phyloP scores from a whole-genome alignment of 2,113 vertebrate genomes.

The Craseonycteris thonglongyai region DNA sequence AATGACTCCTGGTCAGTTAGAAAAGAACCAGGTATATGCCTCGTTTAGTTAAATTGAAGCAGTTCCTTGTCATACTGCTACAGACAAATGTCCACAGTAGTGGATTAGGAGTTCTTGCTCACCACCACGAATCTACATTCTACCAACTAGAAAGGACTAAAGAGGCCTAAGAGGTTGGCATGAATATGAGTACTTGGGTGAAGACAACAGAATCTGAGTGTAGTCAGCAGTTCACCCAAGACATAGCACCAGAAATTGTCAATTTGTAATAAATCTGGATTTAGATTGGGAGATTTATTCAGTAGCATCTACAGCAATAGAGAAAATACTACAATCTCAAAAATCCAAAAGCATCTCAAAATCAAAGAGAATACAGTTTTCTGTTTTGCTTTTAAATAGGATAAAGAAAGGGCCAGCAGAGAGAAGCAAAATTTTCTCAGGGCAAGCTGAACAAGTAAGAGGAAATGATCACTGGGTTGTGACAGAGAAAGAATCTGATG shows the following conservation, averaged over 20 bases:
- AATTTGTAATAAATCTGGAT: neutral
- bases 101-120: neutral
- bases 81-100: neutral
- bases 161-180: neutral
- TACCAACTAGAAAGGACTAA: neutral
- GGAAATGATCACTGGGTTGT: fast-evolving
- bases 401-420: neutral
- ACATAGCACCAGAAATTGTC: neutral
- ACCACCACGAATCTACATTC: neutral
- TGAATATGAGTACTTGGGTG: too few relatives aligned
- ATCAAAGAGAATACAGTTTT: neutral
- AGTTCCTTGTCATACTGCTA: neutral
- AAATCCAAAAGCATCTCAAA: neutral
- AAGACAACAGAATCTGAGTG: neutral
- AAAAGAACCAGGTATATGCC: neutral
- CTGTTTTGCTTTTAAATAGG: neutral
- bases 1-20: neutral
- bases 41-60: neutral
- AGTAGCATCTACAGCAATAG: neutral
- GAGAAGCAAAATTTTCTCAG: neutral
- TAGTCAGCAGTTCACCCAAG: too few relatives aligned
- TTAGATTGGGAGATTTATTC: neutral
- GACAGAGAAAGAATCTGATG: neutral
- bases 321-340: neutral
- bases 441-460: neutral